A percentile compares a stretch with the other conserved stretches of the same genome.
Evolutionary conservation across 2,113 vertebrate genomes (phyloP).

Genomic region (Brachirus orientalis): DNA sequence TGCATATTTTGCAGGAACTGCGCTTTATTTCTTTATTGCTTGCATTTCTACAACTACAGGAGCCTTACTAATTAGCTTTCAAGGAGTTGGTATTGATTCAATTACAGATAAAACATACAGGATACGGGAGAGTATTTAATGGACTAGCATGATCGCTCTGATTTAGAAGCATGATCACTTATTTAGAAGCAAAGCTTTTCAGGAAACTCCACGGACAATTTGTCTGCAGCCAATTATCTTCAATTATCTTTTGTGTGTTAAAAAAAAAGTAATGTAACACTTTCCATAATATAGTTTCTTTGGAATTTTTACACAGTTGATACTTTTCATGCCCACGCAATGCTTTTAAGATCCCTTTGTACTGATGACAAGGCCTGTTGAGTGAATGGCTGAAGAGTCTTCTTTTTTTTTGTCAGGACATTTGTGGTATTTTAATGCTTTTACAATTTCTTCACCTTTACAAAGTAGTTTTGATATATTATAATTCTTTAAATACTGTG

Average conservation of each 20-base stretch:
- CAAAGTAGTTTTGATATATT: no score
- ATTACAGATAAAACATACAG: constrained; percentile 61
- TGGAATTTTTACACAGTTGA: no score
- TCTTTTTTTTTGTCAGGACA: no score
- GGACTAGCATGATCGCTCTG: constrained; percentile 25
- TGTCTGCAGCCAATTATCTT: not conserved
- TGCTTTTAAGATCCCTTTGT: no score
- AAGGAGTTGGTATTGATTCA: constrained; percentile 61
- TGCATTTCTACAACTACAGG: constrained; percentile 40
- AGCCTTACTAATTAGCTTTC: constrained; percentile 59
- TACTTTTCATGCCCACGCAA: no score
- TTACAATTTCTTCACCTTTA: no score
- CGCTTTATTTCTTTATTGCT: constrained; percentile 32
- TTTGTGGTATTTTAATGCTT: no score
- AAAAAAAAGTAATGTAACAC: not conserved
- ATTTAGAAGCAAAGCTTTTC: not conserved
- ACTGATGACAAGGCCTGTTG: no score
- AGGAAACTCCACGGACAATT: not conserved
- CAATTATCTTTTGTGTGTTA: not conserved
- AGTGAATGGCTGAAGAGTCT: no score
- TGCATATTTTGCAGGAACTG: constrained; percentile 7
- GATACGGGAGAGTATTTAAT: constrained; percentile 37
- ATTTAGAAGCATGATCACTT: no score
- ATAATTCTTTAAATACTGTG: no score
- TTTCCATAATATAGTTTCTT: no score